Evolutionary conservation across 2,888 invertebrate species (phyloP).

Genomic region (Leptura quadrifasciata): DNA sequence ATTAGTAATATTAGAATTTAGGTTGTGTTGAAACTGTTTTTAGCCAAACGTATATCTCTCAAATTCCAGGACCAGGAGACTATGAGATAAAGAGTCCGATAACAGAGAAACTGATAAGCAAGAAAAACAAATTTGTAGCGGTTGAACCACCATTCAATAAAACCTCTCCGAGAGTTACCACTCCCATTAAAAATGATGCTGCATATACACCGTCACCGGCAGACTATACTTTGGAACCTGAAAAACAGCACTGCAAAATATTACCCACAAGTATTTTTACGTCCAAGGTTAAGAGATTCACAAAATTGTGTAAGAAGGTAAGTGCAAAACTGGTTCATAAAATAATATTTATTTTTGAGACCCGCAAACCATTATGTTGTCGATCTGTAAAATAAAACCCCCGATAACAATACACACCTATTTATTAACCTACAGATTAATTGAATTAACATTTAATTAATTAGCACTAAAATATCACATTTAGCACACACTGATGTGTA

Average conservation of each 20-base stretch:
- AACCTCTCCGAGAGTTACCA: slow-evolving; percentile 56
- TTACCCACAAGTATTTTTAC: slow-evolving; percentile 55
- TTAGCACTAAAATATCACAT: too few relatives aligned
- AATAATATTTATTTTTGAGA: too few relatives aligned
- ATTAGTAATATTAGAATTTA: neutral
- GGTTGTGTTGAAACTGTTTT: slow-evolving; percentile 15
- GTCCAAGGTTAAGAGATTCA: slow-evolving; percentile 57
- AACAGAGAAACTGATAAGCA: slow-evolving; percentile 52
- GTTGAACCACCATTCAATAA: slow-evolving; percentile 60
- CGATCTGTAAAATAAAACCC: too few relatives aligned
- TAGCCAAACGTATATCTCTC: neutral
- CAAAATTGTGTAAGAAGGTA: slow-evolving; percentile 43
- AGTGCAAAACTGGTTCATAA: slow-evolving; percentile 33
- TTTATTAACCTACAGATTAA: too few relatives aligned
- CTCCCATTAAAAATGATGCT: slow-evolving; percentile 53
- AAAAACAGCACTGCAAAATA: slow-evolving; percentile 41
- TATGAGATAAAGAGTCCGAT: slow-evolving; percentile 59
- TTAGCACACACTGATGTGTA: too few relatives aligned
- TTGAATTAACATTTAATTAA: too few relatives aligned
- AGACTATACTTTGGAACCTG: slow-evolving; percentile 54
- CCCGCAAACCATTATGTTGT: too few relatives aligned
- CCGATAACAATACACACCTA: too few relatives aligned
- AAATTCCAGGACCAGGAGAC: slow-evolving; percentile 57
- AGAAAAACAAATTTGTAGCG: slow-evolving; percentile 52
- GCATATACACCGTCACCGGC: slow-evolving; percentile 60